Conservation (phyloP, 2,113 vertebrate genomes). For the Laterallus jamaicensis region DNA sequence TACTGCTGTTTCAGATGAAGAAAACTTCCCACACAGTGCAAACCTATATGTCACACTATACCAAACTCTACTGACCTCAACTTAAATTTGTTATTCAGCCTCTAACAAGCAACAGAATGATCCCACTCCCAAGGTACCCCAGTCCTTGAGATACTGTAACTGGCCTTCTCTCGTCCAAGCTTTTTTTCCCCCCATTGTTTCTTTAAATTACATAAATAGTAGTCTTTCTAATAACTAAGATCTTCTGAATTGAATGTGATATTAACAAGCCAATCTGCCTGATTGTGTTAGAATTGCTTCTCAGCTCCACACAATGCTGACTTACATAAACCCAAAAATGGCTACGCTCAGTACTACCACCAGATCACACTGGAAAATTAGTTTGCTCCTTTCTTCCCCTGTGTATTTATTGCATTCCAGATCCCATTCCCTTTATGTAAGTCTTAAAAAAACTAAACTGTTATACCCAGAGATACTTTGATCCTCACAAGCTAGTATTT, state of each 20-base stretch:
- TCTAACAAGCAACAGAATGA: background rate
- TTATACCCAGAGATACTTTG: background rate
- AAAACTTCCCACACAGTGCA: background rate
- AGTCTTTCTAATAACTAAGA: background rate
- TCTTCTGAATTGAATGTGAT: background rate
- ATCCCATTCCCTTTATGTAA: background rate
- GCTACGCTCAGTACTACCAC: background rate
- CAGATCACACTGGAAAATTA: background rate
- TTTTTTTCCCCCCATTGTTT: rapidly evolving
- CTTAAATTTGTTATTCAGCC: background rate
- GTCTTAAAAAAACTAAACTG: background rate
- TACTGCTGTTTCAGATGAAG: background rate
- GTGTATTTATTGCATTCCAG: background rate
- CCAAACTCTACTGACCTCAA: background rate
- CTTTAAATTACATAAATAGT: background rate
- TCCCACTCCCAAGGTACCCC: background rate
- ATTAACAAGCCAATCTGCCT: background rate
- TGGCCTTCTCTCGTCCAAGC: rapidly evolving
- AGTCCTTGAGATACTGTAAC: background rate
- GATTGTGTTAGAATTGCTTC: background rate
- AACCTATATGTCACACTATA: background rate
- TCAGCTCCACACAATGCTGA: background rate
- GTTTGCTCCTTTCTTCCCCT: background rate
- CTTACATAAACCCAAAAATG: background rate
- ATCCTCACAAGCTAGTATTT: background rate